These are phyloP conservation scores for Microdon myrmicae DNA, from an alignment of 2,888 invertebrate species.

Conservation along the genomic window DNA sequence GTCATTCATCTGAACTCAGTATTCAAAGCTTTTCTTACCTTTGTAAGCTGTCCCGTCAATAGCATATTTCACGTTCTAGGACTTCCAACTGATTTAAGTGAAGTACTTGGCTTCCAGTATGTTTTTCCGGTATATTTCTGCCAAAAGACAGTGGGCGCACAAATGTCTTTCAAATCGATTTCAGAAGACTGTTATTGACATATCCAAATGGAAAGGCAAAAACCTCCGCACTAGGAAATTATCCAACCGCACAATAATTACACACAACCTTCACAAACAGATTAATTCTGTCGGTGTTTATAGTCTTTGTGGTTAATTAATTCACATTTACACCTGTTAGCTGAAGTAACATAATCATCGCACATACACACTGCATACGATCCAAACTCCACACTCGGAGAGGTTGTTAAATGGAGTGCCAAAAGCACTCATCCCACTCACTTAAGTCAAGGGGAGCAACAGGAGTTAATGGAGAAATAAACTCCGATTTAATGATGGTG, in stretches of 20 bases:
- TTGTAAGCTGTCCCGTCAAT: no score
- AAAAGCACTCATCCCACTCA: slow-evolving; percentile 14
- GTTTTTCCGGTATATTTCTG: no score
- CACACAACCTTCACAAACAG: slow-evolving; percentile 46
- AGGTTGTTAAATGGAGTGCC: slow-evolving; percentile 30
- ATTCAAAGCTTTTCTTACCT: no score
- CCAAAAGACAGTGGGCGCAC: no score
- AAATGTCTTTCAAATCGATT: slow-evolving; percentile 3
- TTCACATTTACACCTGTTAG: slow-evolving; percentile 65
- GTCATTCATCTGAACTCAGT: no score
- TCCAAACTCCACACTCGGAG: slow-evolving; percentile 16
- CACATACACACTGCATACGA: no score
- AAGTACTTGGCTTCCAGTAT: no score
- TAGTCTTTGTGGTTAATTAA: slow-evolving; percentile 66
- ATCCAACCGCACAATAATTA: slow-evolving; percentile 39
- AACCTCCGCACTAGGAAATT: slow-evolving; percentile 11
- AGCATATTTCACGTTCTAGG: no score
- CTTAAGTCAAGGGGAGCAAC: slow-evolving; percentile 56
- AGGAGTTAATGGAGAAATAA: slow-evolving; percentile 67
- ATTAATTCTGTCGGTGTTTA: slow-evolving; percentile 57
- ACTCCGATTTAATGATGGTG: slow-evolving; percentile 60
- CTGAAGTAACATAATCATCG: slow-evolving; percentile 42
- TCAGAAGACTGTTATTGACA: slow-evolving; percentile 29
- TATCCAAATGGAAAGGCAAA: slow-evolving; percentile 26
- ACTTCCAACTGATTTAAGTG: no score